Base-by-base conservation (phyloP, 1,140 invertebrate species). In the Acromyrmex heyeri region DNA sequence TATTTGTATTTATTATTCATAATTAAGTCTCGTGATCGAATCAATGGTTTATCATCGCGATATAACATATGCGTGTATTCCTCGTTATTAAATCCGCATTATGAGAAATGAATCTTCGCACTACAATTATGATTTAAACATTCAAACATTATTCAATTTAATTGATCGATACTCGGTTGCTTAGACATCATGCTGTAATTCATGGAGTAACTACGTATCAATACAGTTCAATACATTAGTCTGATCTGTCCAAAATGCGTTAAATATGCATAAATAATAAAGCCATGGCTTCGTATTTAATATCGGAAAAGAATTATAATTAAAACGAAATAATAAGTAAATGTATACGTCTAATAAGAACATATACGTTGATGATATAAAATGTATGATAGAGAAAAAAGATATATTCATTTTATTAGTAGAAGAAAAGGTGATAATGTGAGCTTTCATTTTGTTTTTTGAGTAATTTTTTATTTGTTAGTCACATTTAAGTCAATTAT, bases 61-160 rank as follows among this genome's bases (percentile, higher is more conserved):
- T 72, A 59, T 69, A 79, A 79, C 18, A 6, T 6, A 16, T 27
- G 6, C 16, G 21, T n/a, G 16, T 70, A 70, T 72, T 82, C 21
- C 55, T n/a, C 62, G 61, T 67, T 86, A 89, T 89, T 86, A 89
- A 88, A 88, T 88, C 62, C 55, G 65, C 83, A 81, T 89, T 81
- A 81, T 34, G 82, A 72, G 73, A 86, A 82, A 86, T 69, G 53
- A 30, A 85, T 21, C 50, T 83, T 73, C 27, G 48, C 69, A 70
- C 21, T 18, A 59, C 48, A 21, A 89, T 88, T 86, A 70, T 30
- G 55, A 34, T 50, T 21, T 85, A 85, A 75, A 88, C 81, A 89
- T 89, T 88, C 75, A 86, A 86, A 78, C 67, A 72, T 75, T 77
- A 72, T 50, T 61, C 53, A 64, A n/a, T 57, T 86, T 81, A 89